These are phyloP conservation scores for Harpagoxenus sublaevis DNA, from an alignment of 2,888 invertebrate species.

Conservation along the genomic window DNA sequence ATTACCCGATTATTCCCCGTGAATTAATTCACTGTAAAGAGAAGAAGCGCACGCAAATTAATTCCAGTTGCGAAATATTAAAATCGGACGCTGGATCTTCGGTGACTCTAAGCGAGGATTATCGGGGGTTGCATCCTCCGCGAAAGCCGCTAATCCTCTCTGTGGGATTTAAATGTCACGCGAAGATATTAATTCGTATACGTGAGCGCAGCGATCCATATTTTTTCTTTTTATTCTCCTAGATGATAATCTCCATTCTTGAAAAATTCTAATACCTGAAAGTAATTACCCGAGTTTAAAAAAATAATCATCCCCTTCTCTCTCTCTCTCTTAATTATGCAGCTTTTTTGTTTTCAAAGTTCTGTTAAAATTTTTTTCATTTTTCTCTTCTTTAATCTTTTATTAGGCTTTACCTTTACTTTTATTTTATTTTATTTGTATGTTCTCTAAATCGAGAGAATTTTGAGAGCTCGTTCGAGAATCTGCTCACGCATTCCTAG, in stretches of 20 bases:
- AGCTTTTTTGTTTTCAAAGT: neutral
- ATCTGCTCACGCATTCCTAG: conserved; percentile 56
- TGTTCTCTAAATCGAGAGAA: neutral
- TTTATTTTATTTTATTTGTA: neutral
- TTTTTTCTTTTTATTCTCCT: conserved; percentile 3
- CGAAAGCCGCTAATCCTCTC: conserved; percentile 27
- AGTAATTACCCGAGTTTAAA: conserved; percentile 2
- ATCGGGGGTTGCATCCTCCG: conserved; percentile 34
- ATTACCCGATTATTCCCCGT: conserved; percentile 22
- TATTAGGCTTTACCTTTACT: neutral
- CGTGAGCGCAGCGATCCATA: neutral
- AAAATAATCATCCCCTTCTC: neutral
- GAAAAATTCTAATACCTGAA: neutral
- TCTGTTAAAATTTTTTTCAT: neutral
- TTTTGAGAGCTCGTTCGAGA: conserved; percentile 48
- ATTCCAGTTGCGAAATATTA: conserved; percentile 44
- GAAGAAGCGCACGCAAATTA: conserved; percentile 28
- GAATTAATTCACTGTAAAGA: conserved; percentile 17
- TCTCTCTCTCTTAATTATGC: neutral
- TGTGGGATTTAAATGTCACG: conserved; percentile 45
- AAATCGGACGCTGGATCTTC: conserved; percentile 41
- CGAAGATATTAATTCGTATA: conserved; percentile 39
- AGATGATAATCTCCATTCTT: neutral
- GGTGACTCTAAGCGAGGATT: conserved; percentile 36
- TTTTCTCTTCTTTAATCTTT: neutral